These are phyloP conservation scores for Phalloptychus januarius DNA, from an alignment of 2,797 vertebrate species.

Conservation along the genomic window DNA sequence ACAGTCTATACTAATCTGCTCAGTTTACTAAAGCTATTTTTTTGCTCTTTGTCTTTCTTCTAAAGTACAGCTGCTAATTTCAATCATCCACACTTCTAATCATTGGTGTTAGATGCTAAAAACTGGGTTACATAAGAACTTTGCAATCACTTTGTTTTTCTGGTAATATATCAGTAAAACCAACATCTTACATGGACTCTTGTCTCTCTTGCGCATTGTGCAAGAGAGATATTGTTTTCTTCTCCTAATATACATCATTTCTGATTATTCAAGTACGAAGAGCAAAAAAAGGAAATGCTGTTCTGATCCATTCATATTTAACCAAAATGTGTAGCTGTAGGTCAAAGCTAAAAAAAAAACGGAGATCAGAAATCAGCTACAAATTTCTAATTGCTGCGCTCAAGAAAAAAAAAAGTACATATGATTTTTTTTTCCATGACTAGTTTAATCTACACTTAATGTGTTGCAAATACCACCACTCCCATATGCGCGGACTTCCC, in stretches of 20 bases:
- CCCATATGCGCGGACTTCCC: slow-evolving; percentile 13
- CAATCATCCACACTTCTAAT: neutral
- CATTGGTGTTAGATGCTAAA: neutral
- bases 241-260: neutral
- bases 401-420: slow-evolving; percentile 5
- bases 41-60: neutral
- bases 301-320: neutral
- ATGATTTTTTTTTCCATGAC: neutral
- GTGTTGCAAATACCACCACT: slow-evolving; percentile 5
- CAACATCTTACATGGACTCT: neutral
- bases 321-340: neutral
- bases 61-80: neutral
- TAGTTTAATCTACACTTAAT: neutral
- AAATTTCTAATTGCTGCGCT: neutral
- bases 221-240: neutral
- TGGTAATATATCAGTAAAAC: neutral
- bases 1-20: neutral
- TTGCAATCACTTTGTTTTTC: neutral
- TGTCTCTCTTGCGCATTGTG: neutral
- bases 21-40: neutral
- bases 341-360: neutral
- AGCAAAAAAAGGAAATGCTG: neutral
- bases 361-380: neutral
- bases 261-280: neutral
- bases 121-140: neutral